phyloP scores from a whole-genome alignment of 2,797 vertebrate genomes.

The Podarcis lilfordi region DNA sequence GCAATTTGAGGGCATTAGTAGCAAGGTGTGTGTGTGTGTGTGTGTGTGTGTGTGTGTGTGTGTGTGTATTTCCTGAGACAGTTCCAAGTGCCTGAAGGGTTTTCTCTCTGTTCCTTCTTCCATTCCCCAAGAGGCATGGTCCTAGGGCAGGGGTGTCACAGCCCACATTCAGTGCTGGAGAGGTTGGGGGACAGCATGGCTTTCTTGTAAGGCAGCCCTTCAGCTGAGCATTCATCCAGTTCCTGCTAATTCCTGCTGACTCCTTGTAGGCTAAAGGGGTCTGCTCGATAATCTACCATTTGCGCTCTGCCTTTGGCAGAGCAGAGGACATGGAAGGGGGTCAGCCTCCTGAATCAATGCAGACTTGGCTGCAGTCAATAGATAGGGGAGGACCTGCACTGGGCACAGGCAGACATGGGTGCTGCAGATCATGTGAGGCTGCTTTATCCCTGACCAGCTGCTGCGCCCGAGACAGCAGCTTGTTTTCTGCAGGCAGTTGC shows the following conservation, averaged over 20 bases:
- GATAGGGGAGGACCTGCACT: constrained; percentile 56
- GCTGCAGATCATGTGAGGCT: constrained; percentile 78
- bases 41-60: neutral
- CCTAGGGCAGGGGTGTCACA: neutral
- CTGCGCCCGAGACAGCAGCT: constrained; percentile 80
- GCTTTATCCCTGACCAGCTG: constrained; percentile 82
- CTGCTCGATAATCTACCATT: neutral
- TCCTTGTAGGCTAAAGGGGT: neutral
- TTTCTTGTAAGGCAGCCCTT: neutral
- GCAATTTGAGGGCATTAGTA: neutral
- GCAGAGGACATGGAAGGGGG: constrained; percentile 62
- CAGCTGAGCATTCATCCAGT: neutral
- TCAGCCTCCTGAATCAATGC: constrained; percentile 76
- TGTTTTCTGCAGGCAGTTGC: constrained; percentile 73
- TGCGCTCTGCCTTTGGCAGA: neutral
- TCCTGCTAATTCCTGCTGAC: too few species aligned
- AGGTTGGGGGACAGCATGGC: neutral
- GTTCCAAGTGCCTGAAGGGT: neutral
- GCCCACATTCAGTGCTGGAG: neutral
- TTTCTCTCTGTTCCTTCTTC: neutral
- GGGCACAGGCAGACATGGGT: constrained; percentile 77
- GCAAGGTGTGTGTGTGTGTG: neutral
- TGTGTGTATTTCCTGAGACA: neutral
- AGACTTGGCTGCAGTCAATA: constrained; percentile 49
- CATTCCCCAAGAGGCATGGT: neutral